Base-by-base conservation (phyloP, 2,797 vertebrate species). In the Myotis findleyi region DNA sequence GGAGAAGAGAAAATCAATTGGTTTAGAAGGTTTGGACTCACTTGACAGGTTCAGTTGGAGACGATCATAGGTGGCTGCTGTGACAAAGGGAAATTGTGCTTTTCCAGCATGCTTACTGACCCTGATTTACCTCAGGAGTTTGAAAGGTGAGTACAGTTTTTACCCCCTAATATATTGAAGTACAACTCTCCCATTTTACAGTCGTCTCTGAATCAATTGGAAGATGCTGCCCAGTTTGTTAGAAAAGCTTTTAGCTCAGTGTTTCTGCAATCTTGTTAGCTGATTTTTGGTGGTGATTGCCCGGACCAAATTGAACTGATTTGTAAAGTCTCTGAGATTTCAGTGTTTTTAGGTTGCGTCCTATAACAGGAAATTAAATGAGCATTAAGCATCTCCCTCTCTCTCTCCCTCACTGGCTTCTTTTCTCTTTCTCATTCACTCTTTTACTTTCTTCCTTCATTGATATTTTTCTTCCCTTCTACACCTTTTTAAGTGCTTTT, bases 101-200 rank as follows among this genome's bases (percentile, higher is more conserved):
- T 98, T 98, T 99, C 98, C 99, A 99, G 99, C 99, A 99, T 99
- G 99, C 99, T 99, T 98, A 99, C 99, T 99, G 99, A 99, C 98
- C 99, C 99, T 99, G 99, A 99, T 99, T 99, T 99, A 99, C 99
- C 99, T 98, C 99, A 99, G 99, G 99, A 99, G 99, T 99, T 99
- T 99, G 99, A 99, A 99, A 99, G 99, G 99, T 99, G 99, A 98
- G 99, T 99, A 94, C 95, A 97, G 96, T 97, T 96, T 75, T 97
- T 41, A 38, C 21, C 86, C 80, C 51, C 91, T 94, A 41, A 87
- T 91, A 94, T 77, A 87, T 80, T 69, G 94, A 97, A 97, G 98
- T 97, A 41, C 98, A 97, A 97, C 97, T 98, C 97, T 97, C 94
- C 90, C 88, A 41, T 97, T 97, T 93, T 95, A 81, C 82, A 95